phyloP scores from a whole-genome alignment of 2,888 invertebrate genomes.

The Venusia cambrica region DNA sequence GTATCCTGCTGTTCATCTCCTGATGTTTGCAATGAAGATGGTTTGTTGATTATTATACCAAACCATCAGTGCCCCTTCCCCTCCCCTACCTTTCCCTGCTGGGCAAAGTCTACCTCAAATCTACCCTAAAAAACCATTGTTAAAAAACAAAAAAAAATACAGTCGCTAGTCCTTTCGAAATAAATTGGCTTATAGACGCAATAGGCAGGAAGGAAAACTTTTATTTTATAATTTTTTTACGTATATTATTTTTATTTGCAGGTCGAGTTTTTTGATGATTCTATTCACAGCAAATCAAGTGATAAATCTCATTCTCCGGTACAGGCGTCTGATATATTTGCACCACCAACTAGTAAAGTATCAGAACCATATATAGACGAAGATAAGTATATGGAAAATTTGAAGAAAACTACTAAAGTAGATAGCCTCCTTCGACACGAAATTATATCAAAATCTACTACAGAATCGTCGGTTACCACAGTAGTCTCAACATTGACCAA shows the following conservation, averaged over 20 bases:
- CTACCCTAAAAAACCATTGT: too few relatives aligned
- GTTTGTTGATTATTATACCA: too few relatives aligned
- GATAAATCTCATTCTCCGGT: slow-evolving; percentile 25
- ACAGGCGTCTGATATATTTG: slow-evolving; percentile 27
- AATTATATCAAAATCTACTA: slow-evolving; percentile 69
- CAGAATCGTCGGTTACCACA: slow-evolving; percentile 74
- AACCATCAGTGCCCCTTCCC: too few relatives aligned
- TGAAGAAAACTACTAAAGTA: slow-evolving; percentile 55
- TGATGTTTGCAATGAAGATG: too few relatives aligned
- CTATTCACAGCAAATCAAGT: slow-evolving; percentile 36
- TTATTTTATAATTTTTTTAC: slow-evolving; percentile 1
- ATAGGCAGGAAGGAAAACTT: too few relatives aligned
- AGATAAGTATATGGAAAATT: slow-evolving; percentile 33
- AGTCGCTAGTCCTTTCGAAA: too few relatives aligned
- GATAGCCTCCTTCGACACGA: slow-evolving; percentile 58
- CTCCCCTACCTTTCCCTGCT: too few relatives aligned
- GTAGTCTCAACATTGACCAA: slow-evolving; percentile 70
- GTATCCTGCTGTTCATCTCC: too few relatives aligned
- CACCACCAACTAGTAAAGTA: slow-evolving; percentile 41
- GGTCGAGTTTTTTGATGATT: slow-evolving; percentile 64
- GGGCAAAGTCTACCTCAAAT: too few relatives aligned
- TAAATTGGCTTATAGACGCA: too few relatives aligned
- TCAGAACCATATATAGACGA: slow-evolving; percentile 31
- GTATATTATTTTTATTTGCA: slow-evolving; percentile 34
- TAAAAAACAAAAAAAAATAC: too few relatives aligned